These are phyloP conservation scores for Mellilla xanthometata DNA, from an alignment of 2,888 invertebrate species.

Conservation along the genomic window DNA sequence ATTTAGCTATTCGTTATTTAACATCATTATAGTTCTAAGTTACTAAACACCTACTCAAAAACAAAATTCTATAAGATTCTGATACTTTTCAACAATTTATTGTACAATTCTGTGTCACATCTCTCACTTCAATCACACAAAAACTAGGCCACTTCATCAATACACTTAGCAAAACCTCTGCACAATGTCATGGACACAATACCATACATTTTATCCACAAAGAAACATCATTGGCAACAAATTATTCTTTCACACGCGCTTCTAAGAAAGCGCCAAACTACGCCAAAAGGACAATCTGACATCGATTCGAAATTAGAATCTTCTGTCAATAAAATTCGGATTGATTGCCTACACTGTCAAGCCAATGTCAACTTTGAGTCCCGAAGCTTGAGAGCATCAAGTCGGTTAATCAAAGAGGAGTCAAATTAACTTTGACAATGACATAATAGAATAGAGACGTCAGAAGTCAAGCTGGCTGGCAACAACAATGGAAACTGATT, in stretches of 20 bases:
- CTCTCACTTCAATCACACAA: conserved; percentile 5
- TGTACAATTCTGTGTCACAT: conserved; percentile 11
- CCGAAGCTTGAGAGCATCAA: conserved; percentile 11
- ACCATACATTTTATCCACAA: conserved; percentile 15
- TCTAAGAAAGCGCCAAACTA: conserved; percentile 63
- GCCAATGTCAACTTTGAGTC: conserved; percentile 29
- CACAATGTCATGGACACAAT: conserved; percentile 21
- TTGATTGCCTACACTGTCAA: conserved; percentile 4
- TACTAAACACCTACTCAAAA: too few relatives aligned
- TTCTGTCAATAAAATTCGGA: conserved; percentile 22
- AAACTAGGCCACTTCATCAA: conserved; percentile 22
- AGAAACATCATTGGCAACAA: conserved; percentile 63
- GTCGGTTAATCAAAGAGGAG: conserved; percentile 33
- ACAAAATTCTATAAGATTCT: too few relatives aligned
- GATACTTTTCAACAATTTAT: too few relatives aligned
- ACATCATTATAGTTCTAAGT: too few relatives aligned
- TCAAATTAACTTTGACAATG: conserved; percentile 40
- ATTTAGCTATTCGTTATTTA: too few relatives aligned
- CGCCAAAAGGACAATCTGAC: conserved; percentile 21
- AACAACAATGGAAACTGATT: conserved; percentile 72
- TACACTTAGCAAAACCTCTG: conserved; percentile 9
- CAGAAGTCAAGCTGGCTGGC: conserved; percentile 59
- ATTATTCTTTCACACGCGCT: conserved; percentile 54
- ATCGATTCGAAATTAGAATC: conserved; percentile 1
- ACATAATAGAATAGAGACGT: conserved; percentile 62